Base-by-base conservation (phyloP, 2,113 vertebrate genomes). In the Stegostoma tigrinum region DNA sequence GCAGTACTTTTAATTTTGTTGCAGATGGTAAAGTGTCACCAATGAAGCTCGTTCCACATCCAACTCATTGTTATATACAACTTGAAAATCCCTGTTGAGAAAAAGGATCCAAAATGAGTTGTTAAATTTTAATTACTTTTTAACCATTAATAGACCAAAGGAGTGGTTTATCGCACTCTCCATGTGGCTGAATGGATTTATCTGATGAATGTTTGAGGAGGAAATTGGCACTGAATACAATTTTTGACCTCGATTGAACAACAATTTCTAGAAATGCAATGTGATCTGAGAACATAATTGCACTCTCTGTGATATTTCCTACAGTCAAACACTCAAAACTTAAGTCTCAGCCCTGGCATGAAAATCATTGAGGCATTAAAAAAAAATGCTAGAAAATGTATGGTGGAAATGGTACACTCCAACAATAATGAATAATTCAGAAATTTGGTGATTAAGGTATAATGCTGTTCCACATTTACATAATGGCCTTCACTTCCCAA, bases 81-180 rank as follows among this genome's bases (percentile, higher is more conserved):
- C 0, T 12, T 72, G 23, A 52, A 15, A 7, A 95, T 75, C 93
- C 67, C 67, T 48, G 67, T 42, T 95, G 66, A 24, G 12, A 52
- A 34, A 90, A 61, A 95, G 94, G 68, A 70, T 72, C 19, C 45
- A 95, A 45, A 2, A 45, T 94, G 19, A 7, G 5, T 34, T 95
- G 67, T 15, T 38, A 67, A 67, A 93, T 93, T 66, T 93, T 93
- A 23, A 93, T 93, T 93, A 91, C 87, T 91, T 90, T 93, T 93
- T 66, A 66, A 93, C 17, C n/a, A 67, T 93, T 93, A 93, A 93
- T 93, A 6, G 2, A 19, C 17, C 21, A 66, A 66, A 93, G 66
- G 17, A 38, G 30, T 64, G 61, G 21, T 38, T 93, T 89, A 55
- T 89, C 10, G 1, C n/a, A 21, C 61, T 23, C 61, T 23, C 5